Evolutionary conservation across 2,888 invertebrate species (phyloP), one percentile per base, ranked within the genome.

Genomic region (Pachydiplax longipennis): DNA sequence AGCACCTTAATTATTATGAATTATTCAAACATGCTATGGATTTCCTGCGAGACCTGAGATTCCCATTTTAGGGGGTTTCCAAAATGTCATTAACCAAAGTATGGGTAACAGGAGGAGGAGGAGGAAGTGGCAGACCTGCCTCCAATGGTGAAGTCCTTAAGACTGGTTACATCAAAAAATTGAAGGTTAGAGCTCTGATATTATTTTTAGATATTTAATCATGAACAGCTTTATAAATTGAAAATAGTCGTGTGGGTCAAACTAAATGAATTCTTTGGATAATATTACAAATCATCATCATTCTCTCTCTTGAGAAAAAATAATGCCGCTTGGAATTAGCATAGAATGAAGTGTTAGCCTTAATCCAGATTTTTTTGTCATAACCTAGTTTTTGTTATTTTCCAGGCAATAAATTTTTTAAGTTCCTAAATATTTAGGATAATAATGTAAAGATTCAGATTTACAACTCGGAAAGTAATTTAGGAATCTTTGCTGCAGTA

Each of bases 121-220:
- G 81, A 6, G 81, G 91, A 13, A 93, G 93, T 91, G 92, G 92
- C 90, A 91, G 93, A 92, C 93, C 92, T 25, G 90, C 91, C 58
- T 91, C 91, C 25, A 91, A 83, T 91, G 94, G 94, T 40, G 94
- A 94, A 91, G 95, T 97, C 93, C 95, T 97, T 93, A 96, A 96
- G 93, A 95, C 95, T 93, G 98, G 97, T 93, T 96, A 97, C 94
- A 95, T 97, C 92, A 96, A 96, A 93, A 98, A 98, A 94, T 94
- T 97, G 92, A 98, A 98, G 93, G 94, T 93, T 91, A 91, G 87
- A 91, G 80, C 31, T 90, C 61, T 15, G 0, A 61, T 18, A 61
- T 6, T 22, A 4, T n/a, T 4, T n/a, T 25, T n/a, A n/a, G 4
- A n/a, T 8, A 65, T 25, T 65, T 6, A 25, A n/a, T 65, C 3